These are phyloP conservation scores for Hoplias malabaricus DNA, from an alignment of 2,113 vertebrate genomes.

Conservation along the genomic window DNA sequence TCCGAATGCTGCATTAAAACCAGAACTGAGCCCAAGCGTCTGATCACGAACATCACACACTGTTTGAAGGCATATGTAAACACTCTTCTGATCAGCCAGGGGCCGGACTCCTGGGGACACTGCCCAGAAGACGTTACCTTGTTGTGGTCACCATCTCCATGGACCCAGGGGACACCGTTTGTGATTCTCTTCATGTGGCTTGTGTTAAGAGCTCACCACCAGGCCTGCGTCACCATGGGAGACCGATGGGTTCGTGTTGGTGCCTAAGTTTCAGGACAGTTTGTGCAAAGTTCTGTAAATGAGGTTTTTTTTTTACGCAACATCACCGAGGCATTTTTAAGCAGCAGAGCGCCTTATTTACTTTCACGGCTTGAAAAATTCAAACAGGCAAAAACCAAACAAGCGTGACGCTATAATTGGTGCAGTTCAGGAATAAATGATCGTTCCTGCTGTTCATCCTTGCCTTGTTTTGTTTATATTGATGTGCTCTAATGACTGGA, in stretches of 20 bases:
- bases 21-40: neutral
- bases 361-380: neutral
- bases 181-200: too few species aligned
- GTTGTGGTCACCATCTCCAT: neutral
- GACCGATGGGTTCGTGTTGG: too few species aligned
- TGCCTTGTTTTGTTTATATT: neutral
- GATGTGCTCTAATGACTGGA: neutral
- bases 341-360: too few species aligned
- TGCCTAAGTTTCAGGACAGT: too few species aligned
- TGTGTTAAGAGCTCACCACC: too few species aligned
- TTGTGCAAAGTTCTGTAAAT: too few species aligned
- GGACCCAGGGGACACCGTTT: neutral
- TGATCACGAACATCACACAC: neutral
- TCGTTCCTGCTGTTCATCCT: neutral
- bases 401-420: neutral
- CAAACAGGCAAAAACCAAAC: neutral
- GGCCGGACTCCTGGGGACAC: neutral
- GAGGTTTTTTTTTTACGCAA: too few species aligned
- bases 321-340: too few species aligned
- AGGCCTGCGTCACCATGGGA: too few species aligned
- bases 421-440: neutral
- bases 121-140: neutral
- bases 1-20: neutral
- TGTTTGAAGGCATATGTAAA: neutral
- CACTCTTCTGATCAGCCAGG: neutral